A percentile compares a stretch with the other conserved stretches of the same genome.
These are phyloP conservation scores for Accipiter virgatus DNA, from an alignment of 2,113 vertebrate genomes.

Conservation along the genomic window DNA sequence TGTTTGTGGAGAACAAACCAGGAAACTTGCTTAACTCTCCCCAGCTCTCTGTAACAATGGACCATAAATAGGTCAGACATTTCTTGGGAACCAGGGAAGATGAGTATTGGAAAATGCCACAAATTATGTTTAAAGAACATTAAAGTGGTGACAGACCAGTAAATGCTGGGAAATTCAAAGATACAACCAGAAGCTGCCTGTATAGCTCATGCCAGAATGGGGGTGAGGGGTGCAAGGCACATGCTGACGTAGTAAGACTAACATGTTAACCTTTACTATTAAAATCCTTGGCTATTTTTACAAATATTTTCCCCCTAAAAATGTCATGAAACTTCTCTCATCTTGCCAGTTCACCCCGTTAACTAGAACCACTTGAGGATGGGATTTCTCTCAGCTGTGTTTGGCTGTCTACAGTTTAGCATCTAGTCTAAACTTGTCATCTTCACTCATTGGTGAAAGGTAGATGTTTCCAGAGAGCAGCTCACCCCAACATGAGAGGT, in stretches of 20 bases:
- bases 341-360: slow-evolving; percentile 12
- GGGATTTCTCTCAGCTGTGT: background rate
- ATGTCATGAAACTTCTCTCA: background rate
- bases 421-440: background rate
- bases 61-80: slow-evolving; percentile 64
- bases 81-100: slow-evolving; percentile 66
- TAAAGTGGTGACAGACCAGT: slow-evolving; percentile 69
- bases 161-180: slow-evolving; percentile 53
- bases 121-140: slow-evolving; percentile 63
- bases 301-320: background rate
- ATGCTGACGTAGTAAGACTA: background rate
- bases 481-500: background rate
- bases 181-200: slow-evolving; percentile 26
- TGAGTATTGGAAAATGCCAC: slow-evolving; percentile 69
- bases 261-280: slow-evolving; percentile 2
- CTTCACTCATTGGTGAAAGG: background rate
- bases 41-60: slow-evolving; percentile 69
- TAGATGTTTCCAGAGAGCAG: background rate
- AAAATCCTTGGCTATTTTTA: slow-evolving; percentile 16
- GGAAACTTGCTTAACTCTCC: slow-evolving; percentile 65
- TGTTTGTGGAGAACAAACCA: slow-evolving; percentile 70
- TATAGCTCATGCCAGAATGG: background rate
- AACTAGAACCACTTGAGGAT: background rate
- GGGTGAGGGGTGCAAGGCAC: background rate
- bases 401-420: background rate